Base-by-base conservation (phyloP, 35 echinoderm and acorn worm genomes). In the Strongylocentrotus purpuratus region DNA sequence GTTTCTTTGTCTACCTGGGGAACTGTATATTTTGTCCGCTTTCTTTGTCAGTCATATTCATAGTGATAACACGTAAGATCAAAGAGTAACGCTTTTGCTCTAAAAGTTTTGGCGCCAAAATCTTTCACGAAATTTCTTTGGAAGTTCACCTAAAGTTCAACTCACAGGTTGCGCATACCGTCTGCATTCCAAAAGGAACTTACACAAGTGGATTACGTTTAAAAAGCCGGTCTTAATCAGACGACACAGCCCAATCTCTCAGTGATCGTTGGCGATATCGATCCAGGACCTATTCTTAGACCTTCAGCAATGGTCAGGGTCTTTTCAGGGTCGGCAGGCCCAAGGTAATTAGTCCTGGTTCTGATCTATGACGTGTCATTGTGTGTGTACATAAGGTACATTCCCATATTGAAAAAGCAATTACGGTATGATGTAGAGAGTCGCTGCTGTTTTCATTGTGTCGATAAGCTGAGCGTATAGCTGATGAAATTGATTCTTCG, bases 311-410 rank as follows among this genome's bases (percentile, higher is more conserved):
- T 78, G 65, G 65, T 78, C 65, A 78, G 65, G 65, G 65, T 78
- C 65, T 18, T 78, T 78, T 78, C 61, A 70, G 61, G 61, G 65
- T 78, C 22, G 20, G 2, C 65, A 22, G 22, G 65, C 65, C 65
- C 65, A 78, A 78, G 65, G 65, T 78, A 78, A 78, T n/a, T 78
- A 78, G 65, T 78, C 65, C 65, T 5, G 22, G 65, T 78, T 22
- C 65, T n/a, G 65, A 7, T n/a, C 22, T 78, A 78, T 28, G 65
- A 28, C 65, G 65, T 78, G 65, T 22, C 22, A 6, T 78, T 78
- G 65, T 78, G 65, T 78, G 65, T 78, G 65, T 22, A 78, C 65
- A 31, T 78, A 78, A 78, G 65, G n/a, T 78, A 78, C 65, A n/a
- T 78, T 78, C 65, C 28, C 3, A 4, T 22, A n/a, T 78, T 78